Evolutionary conservation across 2,797 vertebrate species (phyloP).

Genomic region (Sebastes variabilis): DNA sequence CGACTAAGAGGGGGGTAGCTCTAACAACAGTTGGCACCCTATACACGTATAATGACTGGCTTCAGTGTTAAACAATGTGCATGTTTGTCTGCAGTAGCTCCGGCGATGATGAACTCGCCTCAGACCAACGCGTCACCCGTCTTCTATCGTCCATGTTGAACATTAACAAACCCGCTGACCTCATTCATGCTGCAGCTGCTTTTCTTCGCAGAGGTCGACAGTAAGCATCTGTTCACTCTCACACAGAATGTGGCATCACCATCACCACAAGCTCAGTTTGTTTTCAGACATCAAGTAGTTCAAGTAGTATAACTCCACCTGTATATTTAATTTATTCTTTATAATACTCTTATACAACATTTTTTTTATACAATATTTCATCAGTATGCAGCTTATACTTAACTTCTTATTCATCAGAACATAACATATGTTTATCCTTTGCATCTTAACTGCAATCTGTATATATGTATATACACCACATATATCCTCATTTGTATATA

Average conservation of each 20-base stretch:
- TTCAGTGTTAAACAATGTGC: background rate
- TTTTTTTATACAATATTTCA: too few relatives aligned
- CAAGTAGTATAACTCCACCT: background rate
- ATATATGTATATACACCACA: too few relatives aligned
- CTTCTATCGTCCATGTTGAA: slow-evolving; percentile 69
- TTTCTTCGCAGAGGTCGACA: slow-evolving; percentile 36
- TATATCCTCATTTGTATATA: too few relatives aligned
- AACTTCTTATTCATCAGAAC: too few relatives aligned
- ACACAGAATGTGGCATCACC: background rate
- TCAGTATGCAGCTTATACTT: too few relatives aligned
- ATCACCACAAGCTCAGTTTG: background rate
- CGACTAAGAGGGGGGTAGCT: too few relatives aligned
- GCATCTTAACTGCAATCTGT: too few relatives aligned
- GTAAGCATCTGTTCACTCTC: slow-evolving; percentile 47
- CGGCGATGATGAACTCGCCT: background rate
- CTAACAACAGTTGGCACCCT: too few relatives aligned
- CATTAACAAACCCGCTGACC: slow-evolving; percentile 48
- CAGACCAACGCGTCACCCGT: slow-evolving; percentile 18
- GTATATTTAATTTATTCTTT: too few relatives aligned
- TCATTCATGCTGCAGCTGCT: slow-evolving; percentile 64
- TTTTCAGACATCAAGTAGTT: background rate
- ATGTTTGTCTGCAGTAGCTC: slow-evolving; percentile 25
- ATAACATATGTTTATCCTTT: too few relatives aligned
- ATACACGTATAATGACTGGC: too few relatives aligned
- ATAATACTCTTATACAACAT: too few relatives aligned